phyloP scores from a whole-genome alignment of 2,888 invertebrate species.

The Lasioglossum villosulum region DNA sequence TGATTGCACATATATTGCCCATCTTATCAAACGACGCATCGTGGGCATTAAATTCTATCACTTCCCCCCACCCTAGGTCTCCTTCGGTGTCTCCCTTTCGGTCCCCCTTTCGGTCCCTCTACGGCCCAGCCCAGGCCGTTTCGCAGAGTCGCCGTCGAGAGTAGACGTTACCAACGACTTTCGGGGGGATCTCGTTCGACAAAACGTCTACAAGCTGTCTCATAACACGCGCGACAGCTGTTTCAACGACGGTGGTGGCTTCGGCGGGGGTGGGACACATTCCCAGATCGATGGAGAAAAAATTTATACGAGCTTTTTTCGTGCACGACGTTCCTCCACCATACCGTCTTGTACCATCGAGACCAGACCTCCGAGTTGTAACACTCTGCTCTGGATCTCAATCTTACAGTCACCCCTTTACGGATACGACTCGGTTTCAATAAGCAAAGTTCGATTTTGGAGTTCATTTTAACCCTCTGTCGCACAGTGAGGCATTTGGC shows the following conservation, averaged over 20 bases:
- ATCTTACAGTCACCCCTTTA: not conserved
- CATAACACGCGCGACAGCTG: slow-evolving; percentile 14
- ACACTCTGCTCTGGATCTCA: not conserved
- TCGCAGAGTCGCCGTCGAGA: slow-evolving; percentile 11
- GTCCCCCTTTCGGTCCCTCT: slow-evolving; percentile 33
- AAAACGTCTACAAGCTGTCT: not conserved
- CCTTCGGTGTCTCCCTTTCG: not conserved
- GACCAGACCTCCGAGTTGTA: not conserved
- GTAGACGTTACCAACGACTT: not conserved
- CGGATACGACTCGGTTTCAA: too few relatives aligned
- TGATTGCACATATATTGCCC: slow-evolving; percentile 72
- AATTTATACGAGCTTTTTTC: not conserved
- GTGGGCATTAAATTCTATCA: slow-evolving; percentile 71
- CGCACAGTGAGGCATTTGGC: too few relatives aligned
- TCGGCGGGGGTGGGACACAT: not conserved
- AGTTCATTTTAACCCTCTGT: too few relatives aligned
- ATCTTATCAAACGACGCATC: slow-evolving; percentile 73
- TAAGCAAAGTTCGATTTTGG: too few relatives aligned
- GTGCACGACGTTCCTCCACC: not conserved
- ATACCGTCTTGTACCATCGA: not conserved
- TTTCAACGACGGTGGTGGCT: not conserved
- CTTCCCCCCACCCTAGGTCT: slow-evolving; percentile 51
- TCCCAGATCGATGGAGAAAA: not conserved
- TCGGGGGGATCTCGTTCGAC: slow-evolving; percentile 4
- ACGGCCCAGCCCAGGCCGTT: slow-evolving; percentile 10